Conservation (phyloP, 2,797 vertebrate species). For the Chaetodon trifasciatus region DNA sequence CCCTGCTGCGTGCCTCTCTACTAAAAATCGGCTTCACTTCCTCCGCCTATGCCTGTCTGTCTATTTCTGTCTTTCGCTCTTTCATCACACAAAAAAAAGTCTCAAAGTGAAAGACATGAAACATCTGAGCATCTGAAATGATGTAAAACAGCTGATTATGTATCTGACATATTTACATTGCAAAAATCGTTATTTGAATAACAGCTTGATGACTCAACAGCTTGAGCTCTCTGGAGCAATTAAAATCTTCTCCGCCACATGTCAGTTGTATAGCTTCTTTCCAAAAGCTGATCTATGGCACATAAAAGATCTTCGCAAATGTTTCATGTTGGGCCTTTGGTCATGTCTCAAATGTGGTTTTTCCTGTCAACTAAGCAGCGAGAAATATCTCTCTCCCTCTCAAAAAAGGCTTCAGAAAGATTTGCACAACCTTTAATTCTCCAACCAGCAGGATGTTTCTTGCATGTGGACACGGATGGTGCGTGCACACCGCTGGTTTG, state of each 20-base stretch:
- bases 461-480: conserved; percentile 8
- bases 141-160: conserved; percentile 60
- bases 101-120: conserved; percentile 50
- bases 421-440: conserved; percentile 48
- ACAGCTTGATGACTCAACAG: conserved; percentile 63
- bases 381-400: conserved; percentile 21
- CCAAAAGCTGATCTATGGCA: conserved; percentile 35
- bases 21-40: conserved; percentile 35
- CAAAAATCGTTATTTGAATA: conserved; percentile 59
- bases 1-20: conserved; percentile 48
- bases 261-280: conserved; percentile 33
- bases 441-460: conserved; percentile 32
- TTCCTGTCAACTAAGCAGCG: conserved; percentile 28
- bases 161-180: conserved; percentile 60
- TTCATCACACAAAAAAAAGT: conserved; percentile 25
- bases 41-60: conserved; percentile 33
- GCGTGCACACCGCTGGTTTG: conserved; percentile 18
- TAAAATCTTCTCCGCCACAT: conserved; percentile 42
- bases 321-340: conserved; percentile 41
- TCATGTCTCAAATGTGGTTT: conserved; percentile 26
- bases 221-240: conserved; percentile 51
- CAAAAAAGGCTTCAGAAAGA: conserved; percentile 22
- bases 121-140: conserved; percentile 49
- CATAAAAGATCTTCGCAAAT: conserved; percentile 28
- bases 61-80: conserved; percentile 57